Evolutionary conservation across 37 sponge, comb jelly and placozoan genomes (phyloP).

Genomic region (Eunapius fragilis): DNA sequence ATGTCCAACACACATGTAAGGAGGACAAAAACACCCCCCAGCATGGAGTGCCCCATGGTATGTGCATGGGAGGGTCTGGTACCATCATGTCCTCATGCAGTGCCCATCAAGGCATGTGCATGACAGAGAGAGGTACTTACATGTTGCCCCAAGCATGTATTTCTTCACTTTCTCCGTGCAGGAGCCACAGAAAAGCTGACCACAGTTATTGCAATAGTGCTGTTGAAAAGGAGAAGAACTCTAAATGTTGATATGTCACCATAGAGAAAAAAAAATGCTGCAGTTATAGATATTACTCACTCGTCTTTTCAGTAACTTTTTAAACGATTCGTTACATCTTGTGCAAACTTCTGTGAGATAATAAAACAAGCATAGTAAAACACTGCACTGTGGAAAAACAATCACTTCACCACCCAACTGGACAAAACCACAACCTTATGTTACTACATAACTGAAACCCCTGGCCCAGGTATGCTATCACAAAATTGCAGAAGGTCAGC

Average conservation of each 20-base stretch:
- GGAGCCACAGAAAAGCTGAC: slow-evolving; percentile 63
- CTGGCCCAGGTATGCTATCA: no score
- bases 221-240: slow-evolving; percentile 3
- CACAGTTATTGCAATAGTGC: slow-evolving; percentile 72
- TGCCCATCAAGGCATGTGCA: neutral
- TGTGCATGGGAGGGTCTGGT: neutral
- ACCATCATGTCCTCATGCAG: neutral
- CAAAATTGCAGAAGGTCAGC: no score
- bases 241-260: neutral
- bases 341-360: slow-evolving; percentile 26
- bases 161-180: slow-evolving; percentile 70
- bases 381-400: neutral
- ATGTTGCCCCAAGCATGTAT: slow-evolving; percentile 65
- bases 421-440: no score
- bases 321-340: slow-evolving; percentile 54
- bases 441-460: no score
- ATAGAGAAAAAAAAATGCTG: neutral
- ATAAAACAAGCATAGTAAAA: neutral
- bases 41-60: no score
- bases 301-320: slow-evolving; percentile 65
- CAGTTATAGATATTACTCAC: slow-evolving; percentile 11
- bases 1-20: no score
- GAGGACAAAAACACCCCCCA: no score
- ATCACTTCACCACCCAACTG: no score
- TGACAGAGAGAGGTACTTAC: slow-evolving; percentile 28